Evolutionary conservation across 1,140 invertebrate species (phyloP), one percentile per base, ranked within the genome.

Genomic region (Eumaeus atala): DNA sequence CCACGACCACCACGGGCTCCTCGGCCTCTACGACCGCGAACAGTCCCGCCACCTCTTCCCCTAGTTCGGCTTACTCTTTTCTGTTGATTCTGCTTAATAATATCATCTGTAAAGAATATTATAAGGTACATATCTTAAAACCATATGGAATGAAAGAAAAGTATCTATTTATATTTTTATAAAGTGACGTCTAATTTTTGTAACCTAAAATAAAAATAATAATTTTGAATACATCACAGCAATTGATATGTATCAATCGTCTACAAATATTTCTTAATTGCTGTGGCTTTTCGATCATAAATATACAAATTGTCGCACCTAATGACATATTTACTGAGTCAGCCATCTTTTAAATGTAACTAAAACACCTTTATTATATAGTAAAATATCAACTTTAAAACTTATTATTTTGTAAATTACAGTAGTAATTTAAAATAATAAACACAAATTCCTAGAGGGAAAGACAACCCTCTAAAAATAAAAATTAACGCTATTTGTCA

Each of bases 271-370:
- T 3, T 28, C 6, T 28, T 28, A 16, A 5, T n/a, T 33, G 14
- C 10, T 7, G 18, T 9, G 12, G 50, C 9, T 18, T 5, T 11
- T 4, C 12, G 10, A 36, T 37, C 34, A 18, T 36, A 38, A 33
- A 47, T 7, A 51, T 35, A 37, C 36, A 6, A 35, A 56, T 37
- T 37, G 12, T 12, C 71, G 69, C 72, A 84, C 83, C 83, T 50
- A 86, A 61, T 57, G 83, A 84, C 79, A 86, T 80, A 74, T 86
- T 84, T 21, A 83, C 74, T 35, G 80, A 69, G 52, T 86, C 83
- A 17, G 74, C 67, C 83, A 86, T 86, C 21, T 42, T 62, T 65
- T 53, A 34, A 12, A 4, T 1, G 8, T 28, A 33, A 33, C 21
- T 2, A 28, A 28, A 28, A 3, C 21, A 28, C 2, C 21, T 2